Conservation (phyloP, 2,888 invertebrate species). For the Cataglyphis albicans region DNA sequence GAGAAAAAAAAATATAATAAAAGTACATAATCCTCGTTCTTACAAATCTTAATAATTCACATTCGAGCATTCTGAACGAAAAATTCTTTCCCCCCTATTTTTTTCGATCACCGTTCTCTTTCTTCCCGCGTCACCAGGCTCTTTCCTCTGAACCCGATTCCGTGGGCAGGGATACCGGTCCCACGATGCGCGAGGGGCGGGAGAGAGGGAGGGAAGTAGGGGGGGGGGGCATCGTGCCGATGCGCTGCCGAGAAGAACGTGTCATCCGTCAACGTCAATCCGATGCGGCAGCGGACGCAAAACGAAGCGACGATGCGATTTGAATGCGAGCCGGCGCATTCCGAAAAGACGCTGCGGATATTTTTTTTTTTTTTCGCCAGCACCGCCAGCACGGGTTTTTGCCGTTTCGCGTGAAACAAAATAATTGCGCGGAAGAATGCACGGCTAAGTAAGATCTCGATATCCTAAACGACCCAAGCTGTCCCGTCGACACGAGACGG, state of each 20-base stretch:
- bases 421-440: slow-evolving; percentile 61
- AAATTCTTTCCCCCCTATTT: background rate
- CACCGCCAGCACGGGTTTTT: slow-evolving; percentile 52
- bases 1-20: background rate
- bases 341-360: slow-evolving; percentile 68
- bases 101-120: background rate
- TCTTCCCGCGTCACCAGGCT: background rate
- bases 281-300: slow-evolving; percentile 74
- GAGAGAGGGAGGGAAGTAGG: background rate
- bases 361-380: slow-evolving; percentile 52
- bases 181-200: slow-evolving; percentile 56
- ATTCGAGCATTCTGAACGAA: background rate
- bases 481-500: background rate
- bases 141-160: slow-evolving; percentile 33
- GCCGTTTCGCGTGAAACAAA: slow-evolving; percentile 64
- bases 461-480: slow-evolving; percentile 36
- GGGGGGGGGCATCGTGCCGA: slow-evolving; percentile 43
- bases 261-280: slow-evolving; percentile 86
- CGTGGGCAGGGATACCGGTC: slow-evolving; percentile 57
- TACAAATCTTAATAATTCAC: background rate
- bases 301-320: slow-evolving; percentile 82
- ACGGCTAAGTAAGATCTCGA: slow-evolving; percentile 42
- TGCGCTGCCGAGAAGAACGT: slow-evolving; percentile 77
- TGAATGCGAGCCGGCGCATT: slow-evolving; percentile 80
- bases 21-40: background rate